These are phyloP conservation scores for Edolisoma coerulescens DNA, from an alignment of 2,113 vertebrate species.

Conservation along the genomic window DNA sequence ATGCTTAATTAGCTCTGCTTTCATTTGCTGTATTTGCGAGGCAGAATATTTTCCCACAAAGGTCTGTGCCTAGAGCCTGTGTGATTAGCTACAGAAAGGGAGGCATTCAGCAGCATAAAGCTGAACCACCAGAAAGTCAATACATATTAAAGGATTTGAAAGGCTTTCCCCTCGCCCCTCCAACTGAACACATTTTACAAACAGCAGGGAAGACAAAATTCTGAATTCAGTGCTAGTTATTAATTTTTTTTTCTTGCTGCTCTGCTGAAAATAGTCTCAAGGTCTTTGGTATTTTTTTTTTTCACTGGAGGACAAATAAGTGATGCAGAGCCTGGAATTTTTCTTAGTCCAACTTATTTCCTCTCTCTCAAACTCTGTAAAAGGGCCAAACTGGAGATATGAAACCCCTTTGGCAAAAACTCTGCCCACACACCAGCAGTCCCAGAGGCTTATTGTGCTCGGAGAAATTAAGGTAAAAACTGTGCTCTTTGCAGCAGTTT, in stretches of 20 bases:
- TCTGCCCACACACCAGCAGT: neutral
- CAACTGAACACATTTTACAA: neutral
- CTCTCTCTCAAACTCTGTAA: neutral
- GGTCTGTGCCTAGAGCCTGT: neutral
- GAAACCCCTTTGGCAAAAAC: neutral
- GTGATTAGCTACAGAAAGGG: constrained; percentile 11
- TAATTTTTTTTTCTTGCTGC: neutral
- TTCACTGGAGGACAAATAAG: neutral
- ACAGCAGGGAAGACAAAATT: constrained; percentile 9
- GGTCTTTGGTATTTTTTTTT: neutral
- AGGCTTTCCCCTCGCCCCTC: accelerated
- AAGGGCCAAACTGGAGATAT: neutral
- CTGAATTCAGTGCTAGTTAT: neutral
- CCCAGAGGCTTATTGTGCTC: neutral
- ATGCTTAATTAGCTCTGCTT: constrained; percentile 33
- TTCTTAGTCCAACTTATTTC: neutral
- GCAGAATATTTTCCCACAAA: constrained; percentile 37
- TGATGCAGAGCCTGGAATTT: neutral
- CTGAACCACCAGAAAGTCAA: constrained; percentile 20
- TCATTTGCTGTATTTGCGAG: neutral
- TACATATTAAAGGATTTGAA: constrained; percentile 13
- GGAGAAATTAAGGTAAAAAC: neutral
- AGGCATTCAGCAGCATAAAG: neutral
- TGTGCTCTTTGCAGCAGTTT: neutral
- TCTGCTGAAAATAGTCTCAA: neutral